Base-by-base conservation (phyloP, 2,113 vertebrate genomes). In the Centropristis striata region DNA sequence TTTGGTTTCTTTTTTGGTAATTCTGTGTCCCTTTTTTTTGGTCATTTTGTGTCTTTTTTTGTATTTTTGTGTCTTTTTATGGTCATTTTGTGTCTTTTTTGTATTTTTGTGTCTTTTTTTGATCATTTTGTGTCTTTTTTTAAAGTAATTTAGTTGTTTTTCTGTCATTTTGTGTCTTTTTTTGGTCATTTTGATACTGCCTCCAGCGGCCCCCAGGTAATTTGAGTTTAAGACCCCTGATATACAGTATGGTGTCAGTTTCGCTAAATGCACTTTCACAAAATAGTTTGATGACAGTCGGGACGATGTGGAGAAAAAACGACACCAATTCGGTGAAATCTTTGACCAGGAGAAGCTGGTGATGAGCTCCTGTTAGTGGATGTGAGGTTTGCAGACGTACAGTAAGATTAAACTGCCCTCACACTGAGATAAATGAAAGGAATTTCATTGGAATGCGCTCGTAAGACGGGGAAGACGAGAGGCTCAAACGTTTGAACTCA, bases 371-470 rank as follows among this genome's bases (percentile, higher is more conserved):
- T 20, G 36, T 7, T 28, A 15, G n/a, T 11, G 27, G 1, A 42
- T 11, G 42, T 4, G 15, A 21, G 23, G 16, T 21, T 61, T 10
- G 15, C 39, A 32, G 37, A 58, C 1, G 5, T 20, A 41, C 75
- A 54, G 64, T n/a, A 32, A 68, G 28, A 54, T 67, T 50, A 50
- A 12, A 16, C 10, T 21, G 59, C 64, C 61, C 21, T 51, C 64
- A 20, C 46, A 14, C 55, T 21, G 27, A 53, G 25, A 42, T 73
- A 42, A 70, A 76, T 21, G 44, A 60, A 32, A 72, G 54, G 83
- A 90, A 83, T 78, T 39, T 55, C 12, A 3, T 16, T 50, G 82
- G 89, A 85, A 87, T 86, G 85, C 58, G 70, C 64, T 68, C 7
- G 50, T 58, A 46, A 47, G 0, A 20, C n/a, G 36, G 54, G 23